Evolutionary conservation across 2,888 invertebrate species (phyloP).

Genomic region (Polyploca ridens): DNA sequence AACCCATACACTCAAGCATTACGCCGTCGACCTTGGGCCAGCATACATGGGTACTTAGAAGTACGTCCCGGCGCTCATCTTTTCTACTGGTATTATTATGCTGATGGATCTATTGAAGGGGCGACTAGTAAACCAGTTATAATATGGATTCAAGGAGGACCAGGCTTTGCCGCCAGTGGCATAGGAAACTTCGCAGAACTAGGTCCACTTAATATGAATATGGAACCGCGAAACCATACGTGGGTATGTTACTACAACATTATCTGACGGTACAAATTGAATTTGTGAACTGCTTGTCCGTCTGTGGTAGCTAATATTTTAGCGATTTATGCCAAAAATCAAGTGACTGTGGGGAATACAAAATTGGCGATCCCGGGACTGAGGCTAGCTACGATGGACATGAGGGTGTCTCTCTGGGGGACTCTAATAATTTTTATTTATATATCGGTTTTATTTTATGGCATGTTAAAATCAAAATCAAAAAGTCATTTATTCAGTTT

Average conservation of each 20-base stretch:
- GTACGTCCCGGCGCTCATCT: constrained; percentile 90
- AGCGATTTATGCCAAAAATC: too few species aligned
- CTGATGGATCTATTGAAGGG: constrained; percentile 84
- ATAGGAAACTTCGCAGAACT: constrained; percentile 94
- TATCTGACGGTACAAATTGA: neutral
- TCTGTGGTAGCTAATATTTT: too few species aligned
- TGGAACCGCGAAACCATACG: constrained; percentile 87
- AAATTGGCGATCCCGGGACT: too few species aligned
- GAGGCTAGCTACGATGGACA: too few species aligned
- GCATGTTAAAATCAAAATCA: too few species aligned
- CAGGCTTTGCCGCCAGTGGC: constrained; percentile 92
- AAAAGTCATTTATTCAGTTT: too few species aligned
- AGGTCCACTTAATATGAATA: constrained; percentile 89
- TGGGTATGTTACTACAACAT: constrained; percentile 85
- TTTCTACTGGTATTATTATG: constrained; percentile 96
- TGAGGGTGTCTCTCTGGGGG: too few species aligned
- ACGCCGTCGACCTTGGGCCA: constrained; percentile 51
- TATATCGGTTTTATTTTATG: too few species aligned
- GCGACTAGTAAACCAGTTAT: constrained; percentile 87
- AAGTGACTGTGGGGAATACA: too few species aligned
- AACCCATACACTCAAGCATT: constrained; percentile 64
- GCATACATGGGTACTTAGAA: constrained; percentile 89
- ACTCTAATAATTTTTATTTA: too few species aligned
- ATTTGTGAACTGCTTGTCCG: too few species aligned
- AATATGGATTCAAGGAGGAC: constrained; percentile 96